Conservation (phyloP, 2,888 invertebrate genomes). For the Parnassius apollo region DNA sequence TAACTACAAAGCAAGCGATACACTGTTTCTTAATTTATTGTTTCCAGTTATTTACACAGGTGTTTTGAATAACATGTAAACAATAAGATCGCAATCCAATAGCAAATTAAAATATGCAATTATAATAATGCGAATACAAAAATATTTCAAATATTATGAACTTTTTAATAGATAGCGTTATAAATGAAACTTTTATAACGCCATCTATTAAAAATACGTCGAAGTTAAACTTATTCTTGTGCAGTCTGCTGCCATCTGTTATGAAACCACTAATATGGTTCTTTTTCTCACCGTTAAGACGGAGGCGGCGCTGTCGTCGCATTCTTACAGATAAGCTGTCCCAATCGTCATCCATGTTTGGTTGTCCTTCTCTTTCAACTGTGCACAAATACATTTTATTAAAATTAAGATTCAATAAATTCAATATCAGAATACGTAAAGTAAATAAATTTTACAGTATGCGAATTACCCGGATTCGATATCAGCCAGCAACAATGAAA, state of each 20-base stretch:
- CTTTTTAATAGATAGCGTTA: too few relatives aligned
- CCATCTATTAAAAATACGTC: conserved; percentile 27
- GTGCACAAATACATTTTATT: conserved; percentile 18
- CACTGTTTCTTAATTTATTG: too few relatives aligned
- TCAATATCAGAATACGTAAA: too few relatives aligned
- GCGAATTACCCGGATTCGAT: too few relatives aligned
- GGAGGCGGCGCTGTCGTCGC: conserved; percentile 82
- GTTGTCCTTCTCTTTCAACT: conserved; percentile 82
- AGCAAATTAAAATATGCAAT: background rate
- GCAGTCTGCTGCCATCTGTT: conserved; percentile 37
- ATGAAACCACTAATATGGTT: conserved; percentile 36
- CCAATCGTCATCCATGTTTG: conserved; percentile 87
- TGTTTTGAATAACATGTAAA: too few relatives aligned
- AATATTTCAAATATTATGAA: too few relatives aligned
- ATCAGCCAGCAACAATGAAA: too few relatives aligned
- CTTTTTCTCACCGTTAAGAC: conserved; percentile 59
- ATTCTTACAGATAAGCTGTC: conserved; percentile 89
- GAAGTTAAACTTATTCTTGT: background rate
- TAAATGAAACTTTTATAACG: background rate
- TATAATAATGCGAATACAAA: background rate
- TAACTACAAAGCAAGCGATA: too few relatives aligned
- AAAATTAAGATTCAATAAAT: too few relatives aligned
- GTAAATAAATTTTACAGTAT: too few relatives aligned
- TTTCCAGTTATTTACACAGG: background rate
- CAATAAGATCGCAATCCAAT: too few relatives aligned